These are phyloP conservation scores for Acromyrmex heyeri DNA, from an alignment of 1,140 invertebrate genomes.

Conservation along the genomic window DNA sequence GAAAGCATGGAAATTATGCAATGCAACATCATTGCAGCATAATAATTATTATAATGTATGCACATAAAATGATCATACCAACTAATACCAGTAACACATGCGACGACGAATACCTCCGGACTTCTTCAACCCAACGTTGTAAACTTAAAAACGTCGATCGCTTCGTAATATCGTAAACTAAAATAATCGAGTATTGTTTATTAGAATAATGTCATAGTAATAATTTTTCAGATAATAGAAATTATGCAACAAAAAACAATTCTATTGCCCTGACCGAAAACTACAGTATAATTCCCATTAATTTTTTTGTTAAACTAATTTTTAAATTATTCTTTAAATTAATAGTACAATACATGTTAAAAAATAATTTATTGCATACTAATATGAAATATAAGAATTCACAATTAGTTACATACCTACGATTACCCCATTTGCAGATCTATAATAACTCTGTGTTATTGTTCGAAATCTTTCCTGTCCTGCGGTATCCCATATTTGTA, in stretches of 20 bases:
- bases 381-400: conserved; percentile 48
- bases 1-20: no score
- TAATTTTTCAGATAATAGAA: conserved; percentile 7
- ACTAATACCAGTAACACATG: conserved; percentile 96
- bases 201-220: not conserved
- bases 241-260: not conserved
- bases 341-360: not conserved
- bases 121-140: conserved; percentile 97
- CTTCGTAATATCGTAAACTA: conserved; percentile 98
- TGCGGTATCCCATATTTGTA: conserved; percentile 98
- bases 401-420: conserved; percentile 87
- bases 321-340: conserved; percentile 17
- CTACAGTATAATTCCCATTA: not conserved
- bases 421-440: conserved; percentile 96
- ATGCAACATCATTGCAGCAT: not conserved
- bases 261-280: not conserved
- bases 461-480: conserved; percentile 97
- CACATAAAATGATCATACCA: conserved; percentile 87
- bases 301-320: not conserved
- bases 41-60: not conserved
- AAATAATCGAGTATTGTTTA: conserved; percentile 77
- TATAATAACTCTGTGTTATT: conserved; percentile 97
- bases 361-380: not conserved
- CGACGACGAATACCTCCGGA: conserved; percentile 95
- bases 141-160: conserved; percentile 95